phyloP scores from a whole-genome alignment of 2,113 vertebrate genomes.

The Conger conger region DNA sequence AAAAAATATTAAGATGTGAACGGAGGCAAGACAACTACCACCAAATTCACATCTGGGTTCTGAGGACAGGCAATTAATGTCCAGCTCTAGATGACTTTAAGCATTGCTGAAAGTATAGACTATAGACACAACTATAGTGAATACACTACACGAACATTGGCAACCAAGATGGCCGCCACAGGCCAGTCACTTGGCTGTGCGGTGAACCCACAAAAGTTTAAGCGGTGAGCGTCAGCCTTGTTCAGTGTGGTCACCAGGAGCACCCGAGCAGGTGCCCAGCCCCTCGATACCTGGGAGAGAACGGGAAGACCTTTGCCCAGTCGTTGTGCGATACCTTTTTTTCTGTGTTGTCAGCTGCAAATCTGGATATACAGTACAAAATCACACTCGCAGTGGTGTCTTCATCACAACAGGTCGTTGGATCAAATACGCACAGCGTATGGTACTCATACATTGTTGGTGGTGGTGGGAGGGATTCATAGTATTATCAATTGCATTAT shows the following conservation, averaged over 20 bases:
- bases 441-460: neutral
- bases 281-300: conserved; percentile 21
- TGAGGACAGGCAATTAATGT: neutral
- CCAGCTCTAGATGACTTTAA: neutral
- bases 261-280: neutral
- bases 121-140: neutral
- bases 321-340: conserved; percentile 14
- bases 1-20: neutral
- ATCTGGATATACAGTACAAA: conserved; percentile 33
- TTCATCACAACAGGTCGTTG: neutral
- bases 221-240: conserved; percentile 27
- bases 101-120: conserved; percentile 19
- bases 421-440: neutral
- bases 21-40: neutral
- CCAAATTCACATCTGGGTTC: neutral
- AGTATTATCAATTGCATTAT: too few species aligned
- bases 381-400: neutral
- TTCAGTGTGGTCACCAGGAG: neutral
- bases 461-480: too few species aligned
- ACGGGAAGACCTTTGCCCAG: conserved; percentile 17
- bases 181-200: neutral
- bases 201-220: neutral
- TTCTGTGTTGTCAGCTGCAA: neutral
- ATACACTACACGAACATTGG: neutral
- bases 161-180: neutral